These are phyloP conservation scores for Neopelma chrysocephalum DNA, from an alignment of 2,797 vertebrate species.

Conservation along the genomic window DNA sequence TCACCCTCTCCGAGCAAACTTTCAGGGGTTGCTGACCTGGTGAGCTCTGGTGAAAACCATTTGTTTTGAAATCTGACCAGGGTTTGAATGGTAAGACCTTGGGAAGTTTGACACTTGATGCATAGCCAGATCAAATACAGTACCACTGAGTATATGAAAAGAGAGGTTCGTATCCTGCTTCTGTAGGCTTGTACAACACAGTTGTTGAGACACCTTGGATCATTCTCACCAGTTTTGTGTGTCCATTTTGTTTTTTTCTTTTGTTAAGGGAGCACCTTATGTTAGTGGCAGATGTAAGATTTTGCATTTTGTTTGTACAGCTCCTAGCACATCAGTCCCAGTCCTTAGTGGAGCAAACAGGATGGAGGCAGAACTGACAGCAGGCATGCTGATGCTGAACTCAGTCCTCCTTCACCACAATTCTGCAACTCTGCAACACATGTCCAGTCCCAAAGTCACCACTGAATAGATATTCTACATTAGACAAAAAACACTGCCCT, in stretches of 20 bases:
- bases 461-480: neutral
- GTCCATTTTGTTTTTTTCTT: neutral
- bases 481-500: accelerated
- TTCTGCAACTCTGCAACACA: neutral
- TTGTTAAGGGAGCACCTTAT: neutral
- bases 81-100: neutral
- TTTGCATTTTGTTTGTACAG: neutral
- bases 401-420: neutral
- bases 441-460: neutral
- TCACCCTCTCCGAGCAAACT: neutral
- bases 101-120: neutral
- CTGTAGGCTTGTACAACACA: neutral
- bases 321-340: neutral
- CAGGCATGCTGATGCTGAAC: neutral
- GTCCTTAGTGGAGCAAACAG: neutral
- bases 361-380: neutral
- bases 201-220: neutral
- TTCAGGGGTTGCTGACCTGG: neutral
- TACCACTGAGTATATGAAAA: neutral
- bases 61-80: neutral
- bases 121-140: neutral
- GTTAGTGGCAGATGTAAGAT: neutral
- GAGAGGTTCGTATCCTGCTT: neutral
- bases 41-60: neutral
- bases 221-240: neutral